Percentiles rank a stretch among this genome's conserved stretches.
Evolutionary conservation across 2,888 invertebrate genomes (phyloP).

Genomic region (Tanytarsus gracilentus): DNA sequence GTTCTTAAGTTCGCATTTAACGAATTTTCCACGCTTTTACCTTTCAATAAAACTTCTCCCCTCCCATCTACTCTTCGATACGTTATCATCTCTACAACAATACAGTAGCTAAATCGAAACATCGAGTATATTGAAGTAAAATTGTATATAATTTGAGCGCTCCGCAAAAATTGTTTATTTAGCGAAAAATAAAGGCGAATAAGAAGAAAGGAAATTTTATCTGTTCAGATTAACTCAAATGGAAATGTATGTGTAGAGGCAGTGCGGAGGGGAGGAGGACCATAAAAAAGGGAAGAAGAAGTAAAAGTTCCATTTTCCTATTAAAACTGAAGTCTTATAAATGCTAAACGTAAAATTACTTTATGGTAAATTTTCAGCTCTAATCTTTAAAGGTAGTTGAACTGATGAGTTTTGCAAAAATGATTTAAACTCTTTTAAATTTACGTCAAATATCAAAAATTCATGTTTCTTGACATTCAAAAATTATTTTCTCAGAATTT

Average conservation of each 20-base stretch:
- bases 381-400: neutral
- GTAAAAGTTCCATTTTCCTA: neutral
- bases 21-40: too few species aligned
- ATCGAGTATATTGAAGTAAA: neutral
- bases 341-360: too few species aligned
- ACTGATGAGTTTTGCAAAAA: too few species aligned
- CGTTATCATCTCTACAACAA: too few species aligned
- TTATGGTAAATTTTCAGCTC: neutral
- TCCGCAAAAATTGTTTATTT: constrained; percentile 3
- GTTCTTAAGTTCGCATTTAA: too few species aligned
- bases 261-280: neutral
- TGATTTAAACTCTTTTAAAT: too few species aligned
- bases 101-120: neutral
- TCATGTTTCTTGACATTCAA: too few species aligned
- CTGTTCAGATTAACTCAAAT: constrained; percentile 11
- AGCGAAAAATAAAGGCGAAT: constrained; percentile 1
- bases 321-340: neutral
- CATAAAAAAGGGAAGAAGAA: neutral
- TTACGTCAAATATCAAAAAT: too few species aligned
- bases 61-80: too few species aligned
- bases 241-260: too few species aligned
- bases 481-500: too few species aligned
- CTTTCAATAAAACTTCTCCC: too few species aligned
- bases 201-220: constrained; percentile 15
- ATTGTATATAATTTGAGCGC: neutral